Evolutionary conservation across 1,140 invertebrate genomes (phyloP), one percentile per base, ranked within the genome.

Genomic region (Drosophila willistoni): DNA sequence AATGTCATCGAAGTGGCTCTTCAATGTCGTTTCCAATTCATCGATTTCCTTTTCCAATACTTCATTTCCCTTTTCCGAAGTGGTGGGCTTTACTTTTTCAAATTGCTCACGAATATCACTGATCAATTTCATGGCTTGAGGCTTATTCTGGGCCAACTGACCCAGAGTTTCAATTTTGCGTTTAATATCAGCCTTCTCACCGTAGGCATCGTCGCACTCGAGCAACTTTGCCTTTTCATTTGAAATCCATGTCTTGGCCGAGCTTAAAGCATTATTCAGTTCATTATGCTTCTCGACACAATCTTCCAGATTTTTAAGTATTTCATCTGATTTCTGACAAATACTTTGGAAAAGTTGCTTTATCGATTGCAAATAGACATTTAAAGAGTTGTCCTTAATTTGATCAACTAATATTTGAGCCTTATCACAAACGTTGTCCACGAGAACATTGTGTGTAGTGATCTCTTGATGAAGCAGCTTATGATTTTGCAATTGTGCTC

Each of bases 391-490:
- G 81, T 98, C 97, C 90, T 97, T 96, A 3, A 97, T 98, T 92
- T 98, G 96, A 90, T 98, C 96, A 7, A 98, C 96, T 25, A 99
- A 93, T 56, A 97, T 95, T 83, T 97, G 96, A 9, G 98, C 98
- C 92, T 98, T 98, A 65, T 98, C 97, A 91, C 96, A 97, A 17
- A 99, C 96, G 65, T 96, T 95, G 87, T 98, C 97, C 0, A 99
- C 96, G 0, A 98, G 92, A 59, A 95, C 94, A 91, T 98, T 97
- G 93, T 98, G 97, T 0, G 97, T 97, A 93, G 97, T 95, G 56
- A 99, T 98, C 93, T 99, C 98, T 92, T 99, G 97, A 87, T 99
- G 97, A 92, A 98, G 96, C 39, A 99, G 96, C 92, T 97, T 97
- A 89, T 98, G 98, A 87, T 98, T 98, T 91, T 98, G 97, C 13